A percentile compares a stretch with the other conserved stretches of the same genome.
Evolutionary conservation across 2,888 invertebrate genomes (phyloP).

Genomic region (Epiblema foenella): DNA sequence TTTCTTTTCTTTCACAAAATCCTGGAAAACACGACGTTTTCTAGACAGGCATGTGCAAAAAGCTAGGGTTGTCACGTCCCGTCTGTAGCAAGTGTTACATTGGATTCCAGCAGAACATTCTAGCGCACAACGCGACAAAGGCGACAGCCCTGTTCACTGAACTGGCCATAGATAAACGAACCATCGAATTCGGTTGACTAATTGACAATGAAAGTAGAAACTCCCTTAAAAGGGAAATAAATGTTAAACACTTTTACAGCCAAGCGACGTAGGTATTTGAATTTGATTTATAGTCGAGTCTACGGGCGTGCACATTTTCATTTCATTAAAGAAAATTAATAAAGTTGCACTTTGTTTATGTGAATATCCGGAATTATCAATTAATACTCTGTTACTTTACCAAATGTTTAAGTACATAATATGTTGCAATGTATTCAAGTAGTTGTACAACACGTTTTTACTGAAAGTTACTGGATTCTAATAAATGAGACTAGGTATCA

Average conservation of each 20-base stretch:
- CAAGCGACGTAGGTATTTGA: constrained; percentile 28
- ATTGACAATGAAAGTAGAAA: constrained; percentile 34
- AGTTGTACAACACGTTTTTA: neutral
- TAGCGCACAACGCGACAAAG: constrained; percentile 24
- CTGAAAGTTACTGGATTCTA: too few species aligned
- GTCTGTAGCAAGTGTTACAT: constrained; percentile 11
- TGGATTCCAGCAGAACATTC: constrained; percentile 23
- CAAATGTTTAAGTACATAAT: too few species aligned
- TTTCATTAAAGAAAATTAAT: constrained; percentile 17
- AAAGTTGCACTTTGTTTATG: constrained; percentile 16
- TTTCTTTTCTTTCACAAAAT: constrained; percentile 6
- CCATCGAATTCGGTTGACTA: constrained; percentile 36
- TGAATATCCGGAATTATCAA: constrained; percentile 14
- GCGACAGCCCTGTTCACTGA: constrained; percentile 30
- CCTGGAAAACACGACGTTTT: constrained; percentile 3
- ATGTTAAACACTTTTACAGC: constrained; percentile 30
- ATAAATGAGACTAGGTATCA: too few species aligned
- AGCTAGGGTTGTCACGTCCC: constrained; percentile 18
- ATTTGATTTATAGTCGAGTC: constrained; percentile 30
- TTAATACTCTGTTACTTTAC: neutral
- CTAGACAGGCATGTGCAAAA: constrained; percentile 9
- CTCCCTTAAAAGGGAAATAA: constrained; percentile 16
- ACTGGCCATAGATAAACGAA: constrained; percentile 30
- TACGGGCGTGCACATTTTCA: constrained; percentile 14
- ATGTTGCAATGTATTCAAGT: neutral